phyloP scores from a whole-genome alignment of 2,888 invertebrate species.

The Stratiomys singularior region DNA sequence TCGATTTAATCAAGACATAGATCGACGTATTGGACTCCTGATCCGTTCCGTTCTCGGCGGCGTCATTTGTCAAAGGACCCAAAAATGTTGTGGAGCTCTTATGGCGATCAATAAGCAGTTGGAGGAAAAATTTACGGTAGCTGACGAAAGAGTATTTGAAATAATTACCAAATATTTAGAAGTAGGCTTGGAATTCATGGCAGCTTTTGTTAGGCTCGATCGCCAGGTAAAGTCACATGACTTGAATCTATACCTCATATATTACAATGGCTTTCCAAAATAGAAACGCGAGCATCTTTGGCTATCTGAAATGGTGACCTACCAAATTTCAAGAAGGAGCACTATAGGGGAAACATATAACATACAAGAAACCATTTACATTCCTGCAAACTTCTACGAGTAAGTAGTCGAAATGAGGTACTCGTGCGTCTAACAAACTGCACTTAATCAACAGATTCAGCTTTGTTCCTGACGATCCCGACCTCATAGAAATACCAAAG shows the following conservation, averaged over 20 bases:
- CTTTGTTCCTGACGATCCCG: constrained; percentile 69
- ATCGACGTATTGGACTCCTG: constrained; percentile 69
- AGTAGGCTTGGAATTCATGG: constrained; percentile 70
- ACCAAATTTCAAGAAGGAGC: not conserved
- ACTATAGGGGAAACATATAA: not conserved
- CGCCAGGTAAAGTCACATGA: not conserved
- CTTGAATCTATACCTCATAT: not conserved
- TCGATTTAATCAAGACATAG: constrained; percentile 68
- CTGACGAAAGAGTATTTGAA: constrained; percentile 69
- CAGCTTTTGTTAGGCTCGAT: constrained; percentile 56
- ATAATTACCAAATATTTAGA: constrained; percentile 71
- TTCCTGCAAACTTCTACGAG: constrained; percentile 25
- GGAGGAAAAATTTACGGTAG: constrained; percentile 66
- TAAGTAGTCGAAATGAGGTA: no score
- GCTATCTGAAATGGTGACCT: not conserved
- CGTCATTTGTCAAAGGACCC: constrained; percentile 67
- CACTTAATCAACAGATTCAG: constrained; percentile 69
- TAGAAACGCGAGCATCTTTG: not conserved
- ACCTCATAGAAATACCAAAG: constrained; percentile 67
- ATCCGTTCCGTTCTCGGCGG: constrained; percentile 69
- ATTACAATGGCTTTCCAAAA: not conserved
- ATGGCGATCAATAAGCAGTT: constrained; percentile 70
- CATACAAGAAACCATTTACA: constrained; percentile 26
- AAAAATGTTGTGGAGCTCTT: constrained; percentile 69
- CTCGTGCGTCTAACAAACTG: no score